A percentile compares a stretch with the other conserved stretches of the same genome.
Evolutionary conservation across 1,140 invertebrate species (phyloP).

Genomic region (Xylocopa sonorina): DNA sequence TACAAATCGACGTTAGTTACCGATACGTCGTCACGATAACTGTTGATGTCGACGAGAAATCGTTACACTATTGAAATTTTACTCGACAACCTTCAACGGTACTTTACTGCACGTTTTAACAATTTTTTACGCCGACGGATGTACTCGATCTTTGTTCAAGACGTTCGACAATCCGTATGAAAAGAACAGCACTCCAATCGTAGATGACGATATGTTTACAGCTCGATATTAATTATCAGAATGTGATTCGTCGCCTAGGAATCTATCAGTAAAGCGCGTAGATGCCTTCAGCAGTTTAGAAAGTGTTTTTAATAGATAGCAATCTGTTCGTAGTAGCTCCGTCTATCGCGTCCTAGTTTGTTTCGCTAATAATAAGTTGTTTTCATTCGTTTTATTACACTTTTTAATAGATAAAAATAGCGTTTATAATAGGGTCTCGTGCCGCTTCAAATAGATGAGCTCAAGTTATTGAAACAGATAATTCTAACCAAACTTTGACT

Average conservation of each 20-base stretch:
- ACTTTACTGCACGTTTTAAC: background rate
- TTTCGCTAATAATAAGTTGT: background rate
- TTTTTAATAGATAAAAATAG: no score
- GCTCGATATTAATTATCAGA: background rate
- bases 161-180: background rate
- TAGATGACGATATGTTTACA: background rate
- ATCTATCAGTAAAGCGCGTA: conserved; percentile 13
- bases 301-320: conserved; percentile 4
- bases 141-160: background rate
- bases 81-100: background rate
- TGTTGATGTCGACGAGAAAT: background rate
- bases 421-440: background rate
- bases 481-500: no score
- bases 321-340: background rate
- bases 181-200: no score
- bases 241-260: background rate
- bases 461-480: background rate
- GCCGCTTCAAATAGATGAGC: no score
- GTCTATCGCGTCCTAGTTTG: background rate
- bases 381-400: no score
- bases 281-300: conserved; percentile 1
- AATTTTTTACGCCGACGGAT: background rate
- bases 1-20: no score
- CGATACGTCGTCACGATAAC: background rate
- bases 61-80: background rate